A percentile compares a stretch with the other conserved stretches of the same genome.
phyloP scores from a whole-genome alignment of 2,113 vertebrate species.

The Castor canadensis region DNA sequence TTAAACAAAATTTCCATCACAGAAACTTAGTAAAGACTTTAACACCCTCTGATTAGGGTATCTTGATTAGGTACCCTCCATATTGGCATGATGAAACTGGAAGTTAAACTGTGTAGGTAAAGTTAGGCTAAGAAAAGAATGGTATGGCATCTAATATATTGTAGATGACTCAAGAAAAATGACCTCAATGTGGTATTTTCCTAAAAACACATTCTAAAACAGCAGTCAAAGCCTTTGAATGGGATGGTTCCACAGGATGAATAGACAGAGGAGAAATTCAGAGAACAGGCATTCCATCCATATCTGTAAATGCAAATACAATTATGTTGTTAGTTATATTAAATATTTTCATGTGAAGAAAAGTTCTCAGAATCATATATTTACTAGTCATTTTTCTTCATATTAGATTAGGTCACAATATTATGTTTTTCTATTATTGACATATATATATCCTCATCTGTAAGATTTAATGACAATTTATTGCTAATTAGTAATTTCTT shows the following conservation, averaged over 20 bases:
- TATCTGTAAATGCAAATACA: conserved; percentile 64
- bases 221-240: neutral
- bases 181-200: neutral
- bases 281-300: conserved; percentile 7
- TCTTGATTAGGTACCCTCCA: neutral
- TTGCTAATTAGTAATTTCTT: neutral
- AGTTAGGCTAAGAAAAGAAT: neutral
- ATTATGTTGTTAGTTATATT: neutral
- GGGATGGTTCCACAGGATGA: neutral
- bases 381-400: neutral
- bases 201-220: conserved; percentile 40
- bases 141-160: neutral
- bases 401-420: neutral
- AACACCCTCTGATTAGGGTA: neutral
- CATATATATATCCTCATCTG: neutral
- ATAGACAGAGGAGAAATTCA: neutral
- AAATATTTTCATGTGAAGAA: neutral
- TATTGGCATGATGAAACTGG: neutral
- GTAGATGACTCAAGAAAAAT: conserved; percentile 1
- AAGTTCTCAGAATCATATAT: neutral
- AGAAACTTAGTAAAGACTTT: conserved; percentile 39
- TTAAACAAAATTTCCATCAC: conserved; percentile 5
- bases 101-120: neutral
- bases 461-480: neutral
- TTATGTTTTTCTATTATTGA: neutral